Conservation (phyloP, 2,797 vertebrate genomes). For the Bryconaethiops microstoma region DNA sequence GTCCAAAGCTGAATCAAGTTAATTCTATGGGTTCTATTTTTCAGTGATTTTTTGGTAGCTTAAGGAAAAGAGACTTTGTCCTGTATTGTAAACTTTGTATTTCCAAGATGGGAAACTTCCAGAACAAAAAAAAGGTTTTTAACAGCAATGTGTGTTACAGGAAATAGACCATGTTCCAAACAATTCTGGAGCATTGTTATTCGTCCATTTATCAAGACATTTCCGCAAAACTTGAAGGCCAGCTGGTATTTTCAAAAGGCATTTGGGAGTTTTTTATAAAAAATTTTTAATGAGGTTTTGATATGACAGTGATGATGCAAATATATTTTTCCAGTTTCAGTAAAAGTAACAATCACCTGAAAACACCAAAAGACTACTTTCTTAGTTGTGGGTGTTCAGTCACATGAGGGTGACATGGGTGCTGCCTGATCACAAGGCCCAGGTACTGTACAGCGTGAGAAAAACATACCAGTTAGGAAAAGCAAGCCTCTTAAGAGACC, state of each 20-base stretch:
- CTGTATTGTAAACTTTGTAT: too few relatives aligned
- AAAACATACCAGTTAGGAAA: slow-evolving; percentile 17
- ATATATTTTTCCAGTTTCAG: not conserved
- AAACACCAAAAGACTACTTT: not conserved
- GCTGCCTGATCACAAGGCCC: not conserved
- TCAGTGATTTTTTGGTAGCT: not conserved
- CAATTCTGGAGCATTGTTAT: not conserved
- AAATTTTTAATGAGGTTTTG: not conserved
- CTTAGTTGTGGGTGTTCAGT: not conserved
- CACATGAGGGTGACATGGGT: slow-evolving; percentile 16
- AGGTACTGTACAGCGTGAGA: slow-evolving; percentile 38
- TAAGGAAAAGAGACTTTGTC: too few relatives aligned
- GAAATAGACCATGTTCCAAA: too few relatives aligned
- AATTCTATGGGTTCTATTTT: not conserved
- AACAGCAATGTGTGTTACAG: too few relatives aligned
- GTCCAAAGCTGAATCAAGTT: not conserved
- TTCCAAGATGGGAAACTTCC: too few relatives aligned
- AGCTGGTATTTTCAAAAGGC: not conserved
- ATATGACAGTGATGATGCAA: not conserved
- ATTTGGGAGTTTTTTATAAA: too few relatives aligned
- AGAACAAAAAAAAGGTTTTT: too few relatives aligned
- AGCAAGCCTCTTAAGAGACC: slow-evolving; percentile 25
- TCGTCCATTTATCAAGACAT: not conserved
- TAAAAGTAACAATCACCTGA: not conserved
- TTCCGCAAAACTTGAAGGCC: not conserved